Base-by-base conservation (phyloP, 2,888 invertebrate species). In the Andrena haemorrhoa region DNA sequence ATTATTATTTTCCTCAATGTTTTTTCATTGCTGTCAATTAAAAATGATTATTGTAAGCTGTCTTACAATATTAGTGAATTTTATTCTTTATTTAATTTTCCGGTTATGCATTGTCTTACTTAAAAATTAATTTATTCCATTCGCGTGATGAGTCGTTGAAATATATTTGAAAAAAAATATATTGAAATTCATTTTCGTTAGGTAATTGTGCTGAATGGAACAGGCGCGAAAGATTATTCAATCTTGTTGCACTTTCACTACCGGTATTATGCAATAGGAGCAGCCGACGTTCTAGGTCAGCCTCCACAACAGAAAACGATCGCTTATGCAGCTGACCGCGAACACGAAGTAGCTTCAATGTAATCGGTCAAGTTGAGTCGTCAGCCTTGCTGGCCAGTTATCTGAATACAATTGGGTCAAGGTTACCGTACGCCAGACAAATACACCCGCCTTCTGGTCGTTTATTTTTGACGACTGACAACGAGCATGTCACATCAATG, bases 351-450 rank as follows among this genome's bases (percentile, higher is more conserved):
- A 79, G 75, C 78, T 79, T 78, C 77, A 79, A 86, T 85, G 75
- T 87, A 91, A 89, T 88, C 88, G 87, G 90, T 90, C 91, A 90
- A 90, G 91, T 90, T 89, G 91, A 91, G 88, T 85, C 83, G 82
- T 84, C 81, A 86, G 86, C 91, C 91, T 91, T 90, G 90, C 83
- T 84, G 66, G 68, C 76, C 81, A 86, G 82, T 89, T 90, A 88
- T 84, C 73, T 73, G 75, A 85, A 91, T 89, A 91, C 41, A 41
- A 41, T 85, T 86, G 82, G 91, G 91, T 91, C 91, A 91, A 91
- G 91, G 91, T 90, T 90, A 82, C 75, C 64, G 53, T 60, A 75
- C 61, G 8, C 75, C 79, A 71, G 77, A 82, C 75, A 75, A 82
- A 65, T 68, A 79, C 80, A 82, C 74, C 31, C 72, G 51, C 8